phyloP scores from a whole-genome alignment of 2,113 vertebrate genomes.

The Candoia aspera region DNA sequence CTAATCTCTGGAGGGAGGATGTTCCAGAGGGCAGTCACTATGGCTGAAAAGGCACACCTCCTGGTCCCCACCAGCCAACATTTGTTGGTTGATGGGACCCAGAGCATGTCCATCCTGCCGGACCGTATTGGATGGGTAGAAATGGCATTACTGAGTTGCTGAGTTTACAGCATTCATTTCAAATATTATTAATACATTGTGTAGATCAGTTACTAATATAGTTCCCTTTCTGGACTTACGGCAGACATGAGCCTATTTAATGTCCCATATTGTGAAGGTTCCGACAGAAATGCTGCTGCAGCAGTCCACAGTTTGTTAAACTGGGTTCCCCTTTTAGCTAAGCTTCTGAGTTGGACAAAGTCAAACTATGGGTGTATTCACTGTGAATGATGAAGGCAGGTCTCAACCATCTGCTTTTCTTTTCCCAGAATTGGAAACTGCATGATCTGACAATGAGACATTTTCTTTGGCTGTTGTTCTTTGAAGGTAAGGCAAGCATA shows the following conservation, averaged over 20 bases:
- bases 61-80: no score
- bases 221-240: not conserved
- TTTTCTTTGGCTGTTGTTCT: not conserved
- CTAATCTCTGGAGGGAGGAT: no score
- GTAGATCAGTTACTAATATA: not conserved
- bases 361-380: not conserved
- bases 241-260: not conserved
- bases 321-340: not conserved
- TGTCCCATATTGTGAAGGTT: not conserved
- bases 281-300: not conserved
- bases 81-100: no score
- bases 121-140: no score
- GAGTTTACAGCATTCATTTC: not conserved
- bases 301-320: not conserved
- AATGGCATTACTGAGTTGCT: not conserved
- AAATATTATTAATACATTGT: not conserved
- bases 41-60: no score
- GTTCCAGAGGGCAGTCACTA: no score
- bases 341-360: not conserved
- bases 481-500: constrained; percentile 4
- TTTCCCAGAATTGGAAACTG: not conserved
- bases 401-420: not conserved
- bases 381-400: not conserved
- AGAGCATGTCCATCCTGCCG: no score
- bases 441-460: not conserved